Base-by-base conservation (phyloP, 2,113 vertebrate genomes). In the Corythornis madagascariensis region DNA sequence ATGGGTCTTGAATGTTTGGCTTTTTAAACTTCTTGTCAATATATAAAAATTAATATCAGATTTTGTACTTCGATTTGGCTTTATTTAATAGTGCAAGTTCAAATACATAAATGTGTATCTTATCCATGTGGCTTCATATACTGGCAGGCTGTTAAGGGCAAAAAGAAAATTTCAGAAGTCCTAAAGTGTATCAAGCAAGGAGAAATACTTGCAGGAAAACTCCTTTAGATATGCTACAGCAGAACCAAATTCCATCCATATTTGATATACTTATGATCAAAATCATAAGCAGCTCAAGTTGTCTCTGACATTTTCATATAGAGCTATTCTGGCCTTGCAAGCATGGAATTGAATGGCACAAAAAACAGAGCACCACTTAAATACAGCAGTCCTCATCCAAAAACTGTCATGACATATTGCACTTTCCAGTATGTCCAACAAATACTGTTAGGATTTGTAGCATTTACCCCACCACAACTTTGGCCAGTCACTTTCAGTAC, bases 301-400 rank as follows among this genome's bases (percentile, higher is more conserved):
- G 7, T 35, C 31, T 76, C 64, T 50, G n/a, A 48, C 33, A 57
- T 18, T 66, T 69, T 70, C 47, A 47, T 7, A 25, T 2, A 45
- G 25, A 19, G 22, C 20, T 53, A 8, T 43, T 83, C 77, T 15
- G 13, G 26, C 38, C 35, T 77, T 73, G 14, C 17, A 52, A 0
- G 7, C 0, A 0, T 25, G 14, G 52, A 24, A 73, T 31, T 31
- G 35, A 73, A 31, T 6, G 9, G 43, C 24, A 43, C 20, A 66
- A 20, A 73, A 38, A 7, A 64, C 31, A 16, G 14, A 75, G n/a
- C 16, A 67, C 2, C 6, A 18, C 3, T 71, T 86, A 57, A 67
- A 75, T 40, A 72, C 5, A 6, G n/a, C 6, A 69, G 16, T 35
- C 2, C 31, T 35, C 7, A 24, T 65, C 20, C 14, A 75, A 79